These are phyloP conservation scores for Myoxocephalus aenaeus DNA, from an alignment of 2,797 vertebrate species.

Conservation along the genomic window DNA sequence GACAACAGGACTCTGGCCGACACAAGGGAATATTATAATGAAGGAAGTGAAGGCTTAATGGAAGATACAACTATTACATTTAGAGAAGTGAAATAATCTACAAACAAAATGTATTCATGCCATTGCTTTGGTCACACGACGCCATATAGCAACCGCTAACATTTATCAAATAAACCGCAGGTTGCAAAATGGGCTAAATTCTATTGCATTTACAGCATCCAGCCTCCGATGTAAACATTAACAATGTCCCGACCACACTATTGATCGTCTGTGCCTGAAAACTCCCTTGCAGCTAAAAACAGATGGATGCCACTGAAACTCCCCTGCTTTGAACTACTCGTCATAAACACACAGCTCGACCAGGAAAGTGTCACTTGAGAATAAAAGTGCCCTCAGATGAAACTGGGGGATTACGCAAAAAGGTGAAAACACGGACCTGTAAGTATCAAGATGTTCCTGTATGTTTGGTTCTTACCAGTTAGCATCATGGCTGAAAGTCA, in stretches of 20 bases:
- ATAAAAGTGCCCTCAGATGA: background rate
- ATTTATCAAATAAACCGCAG: background rate
- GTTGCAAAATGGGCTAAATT: background rate
- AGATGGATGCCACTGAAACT: conserved; percentile 21
- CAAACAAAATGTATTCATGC: background rate
- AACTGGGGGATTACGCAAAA: background rate
- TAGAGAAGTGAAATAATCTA: conserved; percentile 34
- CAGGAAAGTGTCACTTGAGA: conserved; percentile 11
- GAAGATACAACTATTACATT: background rate
- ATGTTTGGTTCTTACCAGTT: background rate
- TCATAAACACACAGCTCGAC: conserved; percentile 2
- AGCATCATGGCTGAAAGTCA: too few species aligned
- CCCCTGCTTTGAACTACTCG: conserved; percentile 3
- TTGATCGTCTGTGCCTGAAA: conserved; percentile 43
- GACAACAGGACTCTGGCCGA: background rate
- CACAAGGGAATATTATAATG: background rate
- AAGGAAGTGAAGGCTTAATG: conserved; percentile 27
- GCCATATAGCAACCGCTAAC: background rate
- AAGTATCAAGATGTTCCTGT: background rate
- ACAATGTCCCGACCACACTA: conserved; percentile 32
- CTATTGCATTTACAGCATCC: conserved; percentile 16
- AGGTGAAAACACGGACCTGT: background rate
- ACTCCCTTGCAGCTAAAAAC: conserved; percentile 35
- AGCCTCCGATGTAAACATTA: conserved; percentile 35
- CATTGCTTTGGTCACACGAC: background rate